Evolutionary conservation across 1,140 invertebrate species (phyloP).

Genomic region (Saccostrea glomerata): DNA sequence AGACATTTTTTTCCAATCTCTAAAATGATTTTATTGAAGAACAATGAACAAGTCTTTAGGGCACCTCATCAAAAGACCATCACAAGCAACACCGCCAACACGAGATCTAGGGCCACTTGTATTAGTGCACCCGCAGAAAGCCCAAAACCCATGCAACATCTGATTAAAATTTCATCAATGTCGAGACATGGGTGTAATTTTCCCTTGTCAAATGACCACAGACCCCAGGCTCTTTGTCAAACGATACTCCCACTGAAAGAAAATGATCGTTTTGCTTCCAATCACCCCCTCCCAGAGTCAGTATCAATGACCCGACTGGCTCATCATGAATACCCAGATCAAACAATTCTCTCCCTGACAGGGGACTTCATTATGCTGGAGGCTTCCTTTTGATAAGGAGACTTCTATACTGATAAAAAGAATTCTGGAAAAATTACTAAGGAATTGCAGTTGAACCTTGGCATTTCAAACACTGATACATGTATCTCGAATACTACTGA

Average conservation of each 20-base stretch:
- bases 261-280: conserved; percentile 51
- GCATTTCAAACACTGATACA: no score
- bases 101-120: not conserved
- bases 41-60: not conserved
- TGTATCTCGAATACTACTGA: no score
- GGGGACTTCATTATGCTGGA: not conserved
- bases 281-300: conserved; percentile 13
- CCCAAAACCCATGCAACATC: conserved; percentile 31
- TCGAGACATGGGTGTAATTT: conserved; percentile 56
- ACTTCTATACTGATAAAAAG: not conserved
- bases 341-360: not conserved
- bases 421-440: no score
- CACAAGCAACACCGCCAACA: not conserved
- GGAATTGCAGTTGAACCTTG: no score
- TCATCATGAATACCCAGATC: conserved; percentile 19
- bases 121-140: conserved; percentile 23
- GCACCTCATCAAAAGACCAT: not conserved
- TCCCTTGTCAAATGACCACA: conserved; percentile 57
- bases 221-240: conserved; percentile 44
- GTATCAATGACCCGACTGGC: conserved; percentile 20
- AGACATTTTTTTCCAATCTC: not conserved
- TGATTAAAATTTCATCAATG: conserved; percentile 66
- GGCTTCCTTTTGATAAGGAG: not conserved
- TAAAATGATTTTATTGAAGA: not conserved
- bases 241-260: conserved; percentile 58